Base-by-base conservation (phyloP, 1,140 invertebrate species). In the Scylla paramamosain region DNA sequence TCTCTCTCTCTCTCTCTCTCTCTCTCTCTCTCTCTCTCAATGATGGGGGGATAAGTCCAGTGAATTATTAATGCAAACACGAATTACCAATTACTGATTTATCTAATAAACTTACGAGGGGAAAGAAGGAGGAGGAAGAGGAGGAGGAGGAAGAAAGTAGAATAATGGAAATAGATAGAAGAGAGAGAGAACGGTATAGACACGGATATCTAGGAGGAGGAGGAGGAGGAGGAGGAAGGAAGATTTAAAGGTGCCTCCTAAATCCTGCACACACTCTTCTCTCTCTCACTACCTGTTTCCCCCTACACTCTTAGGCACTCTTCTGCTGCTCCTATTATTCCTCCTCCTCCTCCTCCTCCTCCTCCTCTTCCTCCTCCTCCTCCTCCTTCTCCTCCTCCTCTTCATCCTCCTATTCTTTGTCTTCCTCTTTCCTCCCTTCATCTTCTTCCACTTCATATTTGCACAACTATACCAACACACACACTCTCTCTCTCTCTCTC, bases 1-100 rank as follows among this genome's bases (percentile, higher is more conserved):
- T 77, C 67, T 77, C 67, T 77, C 67, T 77, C 67, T 77, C 67
- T 77, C 67, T 77, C 67, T 77, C 67, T 77, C 67, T 77, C 67
- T 77, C 67, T 77, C 67, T 77, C 67, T 77, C 67, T 77, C 67
- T 77, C 67, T 77, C 67, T 77, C 67, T 77, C 67, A n/a, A n/a
- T 77, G 67, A 77, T 77, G 67, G 67, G n/a, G 67, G n/a, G 67
- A 25, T 77, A 77, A 77, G n/a, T 77, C n/a, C 12, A 77, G 67
- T 77, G 67, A 77, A 1, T 77, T 77, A 77, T 77, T 77, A 77
- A 77, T n/a, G n/a, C 67, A 77, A 77, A 77, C 67, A 77, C 67
- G 67, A n/a, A n/a, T 77, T 7, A 77, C 67, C 67, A 77, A 77
- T 77, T 77, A 77, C 67, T 77, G 67, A 77, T 77, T 77, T 77